Evolutionary conservation across 2,888 invertebrate species (phyloP), one percentile per base, ranked within the genome.

Genomic region (Agrilus cyanescens): DNA sequence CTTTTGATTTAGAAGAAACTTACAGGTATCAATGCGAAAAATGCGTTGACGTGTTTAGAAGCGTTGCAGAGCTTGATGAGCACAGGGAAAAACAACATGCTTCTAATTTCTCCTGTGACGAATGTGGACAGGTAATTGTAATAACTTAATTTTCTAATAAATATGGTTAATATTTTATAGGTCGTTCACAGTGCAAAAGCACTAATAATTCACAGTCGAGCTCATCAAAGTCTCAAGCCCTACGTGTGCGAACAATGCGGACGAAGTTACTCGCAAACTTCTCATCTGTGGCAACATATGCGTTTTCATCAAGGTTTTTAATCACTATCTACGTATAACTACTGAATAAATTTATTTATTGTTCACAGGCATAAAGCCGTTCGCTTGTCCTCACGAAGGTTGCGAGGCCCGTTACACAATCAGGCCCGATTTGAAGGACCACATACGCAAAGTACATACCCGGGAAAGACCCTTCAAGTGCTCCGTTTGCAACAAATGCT

Each of bases 231-330:
- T 46, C 49, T 68, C 41, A 68, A 68, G 14, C 73, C 73, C 20
- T 74, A 73, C 51, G 65, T 75, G 5, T 78, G 77, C 50, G 77
- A 78, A 51, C 70, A 75, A 35, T 78, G 77, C 49, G 76, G 76
- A n/a, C 68, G 73, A 46, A 73, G 74, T 4, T 75, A 74, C 51
- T 68, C 78, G 0, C 78, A 78, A 56, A 77, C 77, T 0, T 76
- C 76, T 40, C 78, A 78, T 55, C 65, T 78, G 52, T 77, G 77
- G 76, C 78, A 78, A 43, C 78, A 78, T 53, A 72, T 77, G 59
- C 65, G 78, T 48, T 78, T 78, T 51, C 78, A 78, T 58, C 75
- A 76, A 69, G 77, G 76, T 66, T 60, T 34, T 10, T 33, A 29
- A 37, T 8, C 12, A 32, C 34, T 15, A 15, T 39, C 5, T 35